These are phyloP conservation scores for Trichonephila inaurata DNA, from an alignment of 1,140 invertebrate species.

Conservation along the genomic window DNA sequence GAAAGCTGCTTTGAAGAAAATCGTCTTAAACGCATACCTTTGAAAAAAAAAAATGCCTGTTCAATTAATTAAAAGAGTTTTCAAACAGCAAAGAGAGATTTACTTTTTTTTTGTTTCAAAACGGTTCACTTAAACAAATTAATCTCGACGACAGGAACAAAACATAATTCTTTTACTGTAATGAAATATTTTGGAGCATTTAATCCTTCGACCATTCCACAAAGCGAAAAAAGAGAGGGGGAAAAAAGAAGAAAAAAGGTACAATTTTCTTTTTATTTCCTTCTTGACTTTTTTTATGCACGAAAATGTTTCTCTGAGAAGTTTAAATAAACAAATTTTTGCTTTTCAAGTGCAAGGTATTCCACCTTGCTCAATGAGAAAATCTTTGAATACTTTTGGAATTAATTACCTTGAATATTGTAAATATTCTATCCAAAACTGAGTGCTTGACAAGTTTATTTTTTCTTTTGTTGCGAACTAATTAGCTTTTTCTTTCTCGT, in stretches of 20 bases:
- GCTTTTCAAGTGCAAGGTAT: background rate
- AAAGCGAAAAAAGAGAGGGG: background rate
- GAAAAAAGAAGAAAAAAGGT: background rate
- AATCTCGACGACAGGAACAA: background rate
- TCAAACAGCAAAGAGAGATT: background rate
- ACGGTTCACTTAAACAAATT: background rate
- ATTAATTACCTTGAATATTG: background rate
- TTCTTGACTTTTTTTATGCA: background rate
- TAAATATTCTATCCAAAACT: background rate
- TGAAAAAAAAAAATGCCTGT: background rate
- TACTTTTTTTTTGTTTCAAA: background rate
- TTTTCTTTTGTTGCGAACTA: background rate
- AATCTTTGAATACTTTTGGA: slow-evolving; percentile 8
- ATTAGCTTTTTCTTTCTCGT: background rate
- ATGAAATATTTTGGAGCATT: background rate
- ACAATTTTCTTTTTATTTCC: background rate
- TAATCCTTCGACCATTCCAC: background rate
- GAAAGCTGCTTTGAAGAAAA: background rate
- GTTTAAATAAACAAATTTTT: background rate
- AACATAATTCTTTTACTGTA: background rate
- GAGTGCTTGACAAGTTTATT: background rate
- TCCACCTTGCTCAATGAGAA: background rate
- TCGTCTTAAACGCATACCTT: background rate
- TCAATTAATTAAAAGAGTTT: background rate
- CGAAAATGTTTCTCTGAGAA: background rate